phyloP scores from a whole-genome alignment of 2,888 invertebrate species.

The Apamea crenata region DNA sequence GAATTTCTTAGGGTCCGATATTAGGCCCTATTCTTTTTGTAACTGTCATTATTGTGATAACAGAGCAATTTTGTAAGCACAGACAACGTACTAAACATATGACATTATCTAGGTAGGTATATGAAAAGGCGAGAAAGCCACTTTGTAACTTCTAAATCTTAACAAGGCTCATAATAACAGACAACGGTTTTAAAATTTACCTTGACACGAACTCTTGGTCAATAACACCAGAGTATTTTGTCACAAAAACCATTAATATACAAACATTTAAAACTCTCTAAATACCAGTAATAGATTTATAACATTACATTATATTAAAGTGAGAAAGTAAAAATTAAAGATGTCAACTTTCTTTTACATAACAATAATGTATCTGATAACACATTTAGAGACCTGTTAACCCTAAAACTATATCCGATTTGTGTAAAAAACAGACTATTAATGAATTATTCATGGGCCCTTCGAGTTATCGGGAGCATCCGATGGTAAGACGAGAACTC shows the following conservation, averaged over 20 bases:
- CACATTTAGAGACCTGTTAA: constrained; percentile 59
- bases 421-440: constrained; percentile 57
- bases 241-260: constrained; percentile 24
- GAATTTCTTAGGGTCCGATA: background rate
- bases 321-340: constrained; percentile 58
- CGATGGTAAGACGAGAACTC: constrained; percentile 42
- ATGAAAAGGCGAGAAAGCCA: background rate
- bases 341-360: constrained; percentile 66
- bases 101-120: background rate
- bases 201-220: constrained; percentile 36
- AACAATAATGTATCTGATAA: constrained; percentile 59
- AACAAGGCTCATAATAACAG: constrained; percentile 5
- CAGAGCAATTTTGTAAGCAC: background rate
- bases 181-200: constrained; percentile 7
- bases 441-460: constrained; percentile 69
- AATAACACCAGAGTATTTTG: constrained; percentile 24
- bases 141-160: background rate
- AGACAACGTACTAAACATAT: background rate
- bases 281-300: constrained; percentile 48
- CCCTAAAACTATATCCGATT: constrained; percentile 70
- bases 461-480: constrained; percentile 60
- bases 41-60: background rate
- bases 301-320: constrained; percentile 47
- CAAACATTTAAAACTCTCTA: constrained; percentile 51
- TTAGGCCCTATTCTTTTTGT: background rate